Base-by-base conservation (phyloP, 2,797 vertebrate species). In the Pachyuromys duprasi region DNA sequence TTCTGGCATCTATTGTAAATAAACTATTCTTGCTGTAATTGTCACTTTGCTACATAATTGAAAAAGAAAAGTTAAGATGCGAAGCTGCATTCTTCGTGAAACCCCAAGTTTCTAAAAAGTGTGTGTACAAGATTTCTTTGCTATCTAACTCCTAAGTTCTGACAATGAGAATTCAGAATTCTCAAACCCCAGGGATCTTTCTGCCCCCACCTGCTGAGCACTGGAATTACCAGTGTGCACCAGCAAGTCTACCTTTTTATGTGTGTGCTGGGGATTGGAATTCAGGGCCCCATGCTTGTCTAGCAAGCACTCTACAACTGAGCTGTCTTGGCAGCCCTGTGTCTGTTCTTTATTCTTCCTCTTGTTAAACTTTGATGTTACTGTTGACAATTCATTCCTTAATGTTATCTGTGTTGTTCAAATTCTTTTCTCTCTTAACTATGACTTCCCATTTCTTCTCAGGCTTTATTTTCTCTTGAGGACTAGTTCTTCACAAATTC, bases 11-110 rank as follows among this genome's bases (percentile, higher is more conserved):
- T 88, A 75, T 72, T 84, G 8, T 49, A 75, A 92, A 91, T 94
- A 80, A 96, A 81, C 55, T 89, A 12, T 24, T 57, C 11, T 70
- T 86, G 75, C 26, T 74, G 6, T 65, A 84, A 96, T 20, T 86
- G 39, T 83, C n/a, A 79, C 70, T 93, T 93, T 83, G 80, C 53
- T 75, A 53, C 78, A 75, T 89, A 92, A 90, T 60, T 87, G 17
- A 65, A 75, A 93, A 94, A 76, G 49, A 95, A 67, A 94, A 89
- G 39, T 86, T n/a, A 84, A 92, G 45, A 80, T 87, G 70, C 57
- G 86, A 89, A 93, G 26, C 2, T 45, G 6, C 20, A 87, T 67
- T 67, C 22, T n/a, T 39, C 69, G 28, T 82, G 8, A 42, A 91
- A 95, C 76, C 53, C 13, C 5, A 92, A 78, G 22, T 93, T 93